A percentile compares a stretch with the other conserved stretches of the same genome.
Conservation (phyloP, 2,797 vertebrate species). For the Phataginus tricuspis region DNA sequence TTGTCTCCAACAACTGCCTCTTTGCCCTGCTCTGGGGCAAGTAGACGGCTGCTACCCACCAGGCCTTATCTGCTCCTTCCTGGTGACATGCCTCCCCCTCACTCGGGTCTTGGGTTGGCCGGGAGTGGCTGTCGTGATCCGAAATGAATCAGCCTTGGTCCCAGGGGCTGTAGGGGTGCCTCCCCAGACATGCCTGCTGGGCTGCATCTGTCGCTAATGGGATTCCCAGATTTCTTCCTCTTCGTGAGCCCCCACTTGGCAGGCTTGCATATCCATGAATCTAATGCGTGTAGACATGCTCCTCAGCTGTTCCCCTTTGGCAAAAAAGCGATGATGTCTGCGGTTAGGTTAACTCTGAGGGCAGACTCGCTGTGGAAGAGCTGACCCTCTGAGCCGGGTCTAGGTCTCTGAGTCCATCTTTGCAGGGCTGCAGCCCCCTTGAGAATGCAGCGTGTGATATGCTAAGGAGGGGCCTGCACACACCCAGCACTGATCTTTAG, state of each 20-base stretch:
- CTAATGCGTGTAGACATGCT: neutral
- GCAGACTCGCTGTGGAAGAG: neutral
- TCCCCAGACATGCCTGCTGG: conserved; percentile 10
- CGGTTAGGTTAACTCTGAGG: conserved; percentile 21
- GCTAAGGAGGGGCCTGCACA: neutral
- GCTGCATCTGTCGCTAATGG: conserved; percentile 65
- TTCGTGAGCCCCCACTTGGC: conserved; percentile 3
- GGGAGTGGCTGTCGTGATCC: conserved; percentile 23
- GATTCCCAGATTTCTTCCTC: conserved; percentile 71
- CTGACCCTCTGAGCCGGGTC: too few relatives aligned
- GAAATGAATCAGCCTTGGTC: conserved; percentile 25
- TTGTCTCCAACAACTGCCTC: neutral
- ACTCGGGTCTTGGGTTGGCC: neutral
- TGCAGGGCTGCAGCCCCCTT: neutral
- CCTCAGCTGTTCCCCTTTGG: conserved; percentile 56
- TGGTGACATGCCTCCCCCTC: neutral
- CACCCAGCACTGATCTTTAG: neutral
- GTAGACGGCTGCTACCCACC: neutral
- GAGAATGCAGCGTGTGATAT: neutral
- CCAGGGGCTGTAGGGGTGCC: neutral
- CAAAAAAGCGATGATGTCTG: neutral
- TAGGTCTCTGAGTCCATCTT: neutral
- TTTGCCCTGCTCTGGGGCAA: neutral
- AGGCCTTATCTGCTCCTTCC: neutral
- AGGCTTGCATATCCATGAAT: neutral